A percentile compares a stretch with the other conserved stretches of the same genome.
Conservation (phyloP, 2,113 vertebrate species). For the Hypanus sabinus region DNA sequence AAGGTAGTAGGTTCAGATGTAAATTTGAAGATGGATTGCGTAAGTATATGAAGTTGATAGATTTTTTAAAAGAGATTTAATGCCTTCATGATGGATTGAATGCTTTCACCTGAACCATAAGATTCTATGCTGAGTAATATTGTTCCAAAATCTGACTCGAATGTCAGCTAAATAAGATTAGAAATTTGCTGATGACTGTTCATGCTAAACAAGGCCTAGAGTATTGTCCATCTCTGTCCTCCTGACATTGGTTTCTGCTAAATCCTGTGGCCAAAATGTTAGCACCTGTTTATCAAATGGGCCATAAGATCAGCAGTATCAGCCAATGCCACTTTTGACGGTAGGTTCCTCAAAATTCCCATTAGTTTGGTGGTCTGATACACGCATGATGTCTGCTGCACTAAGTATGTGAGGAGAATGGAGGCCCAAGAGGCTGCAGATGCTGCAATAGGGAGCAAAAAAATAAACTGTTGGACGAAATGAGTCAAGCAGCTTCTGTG, state of each 20-base stretch:
- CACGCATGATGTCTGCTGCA: neutral
- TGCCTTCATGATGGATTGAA: neutral
- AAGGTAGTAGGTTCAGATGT: neutral
- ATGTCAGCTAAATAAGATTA: too few relatives aligned
- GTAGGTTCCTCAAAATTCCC: neutral
- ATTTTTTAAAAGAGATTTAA: neutral
- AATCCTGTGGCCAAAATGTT: too few relatives aligned
- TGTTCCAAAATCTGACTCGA: neutral
- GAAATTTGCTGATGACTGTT: too few relatives aligned
- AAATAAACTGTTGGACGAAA: too few relatives aligned
- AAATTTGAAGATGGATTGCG: neutral
- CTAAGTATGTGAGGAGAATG: too few relatives aligned
- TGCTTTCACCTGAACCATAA: neutral
- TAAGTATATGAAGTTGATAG: neutral
- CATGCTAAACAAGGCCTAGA: too few relatives aligned
- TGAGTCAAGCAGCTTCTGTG: too few relatives aligned
- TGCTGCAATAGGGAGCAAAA: too few relatives aligned
- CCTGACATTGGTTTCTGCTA: too few relatives aligned
- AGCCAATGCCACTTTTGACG: neutral
- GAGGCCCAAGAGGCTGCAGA: too few relatives aligned
- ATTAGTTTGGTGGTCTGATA: neutral
- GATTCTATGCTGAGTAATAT: neutral
- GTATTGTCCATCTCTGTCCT: too few relatives aligned
- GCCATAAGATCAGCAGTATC: neutral
- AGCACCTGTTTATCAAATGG: too few relatives aligned